A percentile compares a stretch with the other conserved stretches of the same genome.
Conservation (phyloP, 2,888 invertebrate species). For the Phyllotreta striolata region DNA sequence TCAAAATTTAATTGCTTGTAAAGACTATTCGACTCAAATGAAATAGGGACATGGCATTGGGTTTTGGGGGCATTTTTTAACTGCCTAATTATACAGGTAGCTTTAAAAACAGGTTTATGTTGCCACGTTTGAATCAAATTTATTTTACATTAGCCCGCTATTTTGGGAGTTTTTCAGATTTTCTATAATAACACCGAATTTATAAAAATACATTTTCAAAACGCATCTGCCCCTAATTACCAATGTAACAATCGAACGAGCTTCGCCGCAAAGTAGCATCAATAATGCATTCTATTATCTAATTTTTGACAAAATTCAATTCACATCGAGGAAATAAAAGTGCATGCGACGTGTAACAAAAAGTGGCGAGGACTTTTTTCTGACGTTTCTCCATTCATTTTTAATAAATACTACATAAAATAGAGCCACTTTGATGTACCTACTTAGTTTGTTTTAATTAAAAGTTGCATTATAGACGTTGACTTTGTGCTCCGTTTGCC, state of each 20-base stretch:
- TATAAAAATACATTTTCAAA: slow-evolving; percentile 35
- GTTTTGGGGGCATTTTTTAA: slow-evolving; percentile 50
- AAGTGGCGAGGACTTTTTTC: slow-evolving; percentile 20
- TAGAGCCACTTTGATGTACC: slow-evolving; percentile 57
- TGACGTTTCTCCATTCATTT: slow-evolving; percentile 53
- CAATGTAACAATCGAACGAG: slow-evolving; percentile 17
- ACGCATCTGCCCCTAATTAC: slow-evolving; percentile 39
- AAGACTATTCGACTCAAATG: slow-evolving; percentile 52
- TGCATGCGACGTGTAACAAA: slow-evolving; percentile 4
- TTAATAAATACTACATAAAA: slow-evolving; percentile 56
- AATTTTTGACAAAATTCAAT: no score
- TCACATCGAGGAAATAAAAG: no score
- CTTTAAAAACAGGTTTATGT: slow-evolving; percentile 46
- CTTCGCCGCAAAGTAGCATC: not conserved
- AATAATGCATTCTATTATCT: no score
- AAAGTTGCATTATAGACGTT: slow-evolving; percentile 58
- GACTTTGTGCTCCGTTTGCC: slow-evolving; percentile 56
- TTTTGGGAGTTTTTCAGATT: slow-evolving; percentile 36
- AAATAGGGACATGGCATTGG: slow-evolving; percentile 50
- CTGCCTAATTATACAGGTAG: slow-evolving; percentile 53
- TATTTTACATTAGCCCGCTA: slow-evolving; percentile 46
- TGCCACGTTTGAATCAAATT: slow-evolving; percentile 46
- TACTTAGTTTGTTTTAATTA: slow-evolving; percentile 61
- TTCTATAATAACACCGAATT: slow-evolving; percentile 42
- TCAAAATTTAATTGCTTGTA: slow-evolving; percentile 59